Percentiles rank a stretch among this genome's conserved stretches.
Evolutionary conservation across 1,140 invertebrate genomes (phyloP).

Genomic region (Metopolophium dirhodum): DNA sequence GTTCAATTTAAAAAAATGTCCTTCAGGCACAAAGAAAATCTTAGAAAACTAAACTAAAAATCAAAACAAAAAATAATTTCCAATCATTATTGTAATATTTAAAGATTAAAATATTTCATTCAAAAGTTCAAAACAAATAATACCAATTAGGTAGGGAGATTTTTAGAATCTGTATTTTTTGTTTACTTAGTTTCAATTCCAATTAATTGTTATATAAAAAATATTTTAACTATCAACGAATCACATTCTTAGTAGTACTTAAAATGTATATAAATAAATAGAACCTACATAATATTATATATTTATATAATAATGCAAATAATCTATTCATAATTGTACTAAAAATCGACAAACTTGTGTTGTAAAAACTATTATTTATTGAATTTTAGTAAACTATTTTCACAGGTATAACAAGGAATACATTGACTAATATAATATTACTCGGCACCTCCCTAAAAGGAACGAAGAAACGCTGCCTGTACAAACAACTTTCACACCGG

Average conservation of each 20-base stretch:
- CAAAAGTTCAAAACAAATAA: not conserved
- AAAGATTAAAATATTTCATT: not conserved
- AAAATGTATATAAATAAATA: not conserved
- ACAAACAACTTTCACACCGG: conserved; percentile 19
- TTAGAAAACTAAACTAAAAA: not conserved
- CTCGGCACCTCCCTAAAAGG: not conserved
- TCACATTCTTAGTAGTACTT: not conserved
- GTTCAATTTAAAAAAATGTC: conserved; percentile 3
- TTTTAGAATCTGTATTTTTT: not conserved
- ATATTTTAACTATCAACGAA: not conserved
- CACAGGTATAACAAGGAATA: not conserved
- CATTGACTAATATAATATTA: not conserved
- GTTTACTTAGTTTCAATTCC: not conserved
- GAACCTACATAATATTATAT: not conserved
- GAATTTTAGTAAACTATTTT: not conserved
- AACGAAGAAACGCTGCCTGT: not conserved
- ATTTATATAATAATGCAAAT: not conserved
- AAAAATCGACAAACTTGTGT: not conserved
- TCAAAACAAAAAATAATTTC: not conserved
- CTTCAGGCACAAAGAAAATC: conserved; percentile 22
- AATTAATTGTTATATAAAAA: not conserved
- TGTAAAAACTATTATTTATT: conserved; percentile 8
- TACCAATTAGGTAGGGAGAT: not conserved
- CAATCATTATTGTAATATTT: not conserved
- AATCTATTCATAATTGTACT: not conserved